Evolutionary conservation across 2,113 vertebrate genomes (phyloP).

Genomic region (Pogonocichla stellata): DNA sequence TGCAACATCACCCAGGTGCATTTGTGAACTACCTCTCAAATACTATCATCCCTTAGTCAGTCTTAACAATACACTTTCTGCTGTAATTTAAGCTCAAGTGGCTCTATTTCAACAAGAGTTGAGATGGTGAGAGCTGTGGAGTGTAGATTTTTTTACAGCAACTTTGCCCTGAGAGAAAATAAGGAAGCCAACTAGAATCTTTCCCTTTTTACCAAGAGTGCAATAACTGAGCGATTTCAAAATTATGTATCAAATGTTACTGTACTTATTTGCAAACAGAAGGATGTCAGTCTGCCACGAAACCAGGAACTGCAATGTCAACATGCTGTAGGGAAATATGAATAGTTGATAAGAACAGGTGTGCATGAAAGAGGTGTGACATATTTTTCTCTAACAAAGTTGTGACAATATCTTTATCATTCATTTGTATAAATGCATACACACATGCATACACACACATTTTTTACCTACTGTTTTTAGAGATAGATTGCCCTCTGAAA

Average conservation of each 20-base stretch:
- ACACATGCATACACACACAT: no score
- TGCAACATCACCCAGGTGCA: not conserved
- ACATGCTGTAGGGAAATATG: not conserved
- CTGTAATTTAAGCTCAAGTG: not conserved
- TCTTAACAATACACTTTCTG: not conserved
- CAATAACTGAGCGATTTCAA: not conserved
- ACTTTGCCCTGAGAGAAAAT: not conserved
- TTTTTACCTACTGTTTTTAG: not conserved
- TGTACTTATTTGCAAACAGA: not conserved
- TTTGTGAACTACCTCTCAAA: not conserved
- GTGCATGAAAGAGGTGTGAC: not conserved
- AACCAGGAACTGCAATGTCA: not conserved
- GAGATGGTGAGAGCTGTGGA: not conserved
- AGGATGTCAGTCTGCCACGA: not conserved
- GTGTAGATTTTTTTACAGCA: not conserved
- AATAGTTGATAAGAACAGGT: not conserved
- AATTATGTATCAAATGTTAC: not conserved
- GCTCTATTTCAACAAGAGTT: not conserved
- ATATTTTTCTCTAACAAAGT: not conserved
- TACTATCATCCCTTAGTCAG: not conserved
- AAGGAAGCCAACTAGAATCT: not conserved
- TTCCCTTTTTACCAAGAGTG: not conserved
- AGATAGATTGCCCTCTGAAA: not conserved
- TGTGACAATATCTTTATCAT: not conserved
- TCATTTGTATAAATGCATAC: not conserved